Base-by-base conservation (phyloP, 2,113 vertebrate species). In the Coreoperca whiteheadi region DNA sequence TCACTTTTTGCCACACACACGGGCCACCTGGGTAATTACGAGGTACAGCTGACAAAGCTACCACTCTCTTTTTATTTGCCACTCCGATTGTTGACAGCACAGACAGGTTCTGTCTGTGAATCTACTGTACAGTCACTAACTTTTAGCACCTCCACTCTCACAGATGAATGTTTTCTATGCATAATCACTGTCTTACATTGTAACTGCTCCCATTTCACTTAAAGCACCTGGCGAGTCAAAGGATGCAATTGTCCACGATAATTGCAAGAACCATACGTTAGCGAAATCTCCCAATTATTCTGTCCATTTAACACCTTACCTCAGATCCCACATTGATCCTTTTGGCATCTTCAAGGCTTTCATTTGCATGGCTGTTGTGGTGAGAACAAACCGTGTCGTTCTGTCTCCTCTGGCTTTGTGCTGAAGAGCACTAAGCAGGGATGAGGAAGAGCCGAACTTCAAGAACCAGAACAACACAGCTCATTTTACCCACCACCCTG, bases 291-390 rank as follows among this genome's bases (percentile, higher is more conserved):
- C 50, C 39, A 76, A 79, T 89, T 84, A 68, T 78, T 77, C 68
- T 69, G 57, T 84, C 81, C 83, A 71, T 87, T 87, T 81, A 75
- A 73, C 79, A 50, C 84, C 64, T 87, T 86, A 87, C 86, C 79
- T 76, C 68, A 70, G 50, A 82, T 80, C 74, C 64, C 9, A 77
- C 85, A 87, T n/a, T 20, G 72, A 87, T 89, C 70, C 60, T 68
- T 53, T 66, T 57, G 64, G 68, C 64, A 56, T 83, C 53, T 53
- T 53, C 60, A 12, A 46, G 60, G 70, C 71, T 28, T 77, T 84
- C 48, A 64, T 86, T 80, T 67, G 61, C 48, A 23, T 50, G 12
- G 65, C 61, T 64, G 61, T 14, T 20, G 64, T 61, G 75, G 37
- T 15, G 37, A n/a, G 59, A 56, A 50, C 30, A 25, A 60, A 84